Evolutionary conservation across 2,888 invertebrate genomes (phyloP).

Genomic region (Epsilonema sp.): DNA sequence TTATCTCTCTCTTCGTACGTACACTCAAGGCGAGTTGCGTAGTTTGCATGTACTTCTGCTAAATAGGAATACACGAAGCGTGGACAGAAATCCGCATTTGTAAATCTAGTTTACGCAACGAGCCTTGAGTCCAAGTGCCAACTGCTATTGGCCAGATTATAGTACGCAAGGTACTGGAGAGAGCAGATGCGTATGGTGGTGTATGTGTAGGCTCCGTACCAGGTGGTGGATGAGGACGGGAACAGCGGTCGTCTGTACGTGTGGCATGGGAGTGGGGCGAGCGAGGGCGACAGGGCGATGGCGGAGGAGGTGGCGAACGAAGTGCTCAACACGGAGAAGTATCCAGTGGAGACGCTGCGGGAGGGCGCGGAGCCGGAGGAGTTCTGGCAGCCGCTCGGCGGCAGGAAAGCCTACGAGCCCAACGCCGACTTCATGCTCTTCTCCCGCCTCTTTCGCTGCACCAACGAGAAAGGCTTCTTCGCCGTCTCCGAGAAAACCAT

Average conservation of each 20-base stretch:
- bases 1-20: too few relatives aligned
- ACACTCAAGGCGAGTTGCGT: too few relatives aligned
- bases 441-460: constrained; percentile 85
- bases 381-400: constrained; percentile 17
- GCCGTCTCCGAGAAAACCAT: constrained; percentile 96
- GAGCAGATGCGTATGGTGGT: too few relatives aligned
- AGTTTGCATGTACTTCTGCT: too few relatives aligned
- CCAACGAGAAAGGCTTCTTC: constrained; percentile 97
- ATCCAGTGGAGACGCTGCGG: constrained; percentile 5
- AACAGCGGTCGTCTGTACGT: constrained; percentile 12
- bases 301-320: constrained; percentile 9
- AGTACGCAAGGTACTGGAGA: too few relatives aligned
- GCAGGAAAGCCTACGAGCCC: constrained; percentile 13
- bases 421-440: constrained; percentile 76
- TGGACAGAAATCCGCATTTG: too few relatives aligned
- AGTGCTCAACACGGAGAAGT: constrained; percentile 9
- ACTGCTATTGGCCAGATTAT: too few relatives aligned
- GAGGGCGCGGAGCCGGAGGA: constrained; percentile 18
- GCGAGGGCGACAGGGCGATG: constrained; percentile 6
- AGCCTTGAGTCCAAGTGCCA: too few relatives aligned
- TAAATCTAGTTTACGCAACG: too few relatives aligned
- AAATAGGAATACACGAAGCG: too few relatives aligned
- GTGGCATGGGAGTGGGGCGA: constrained; percentile 13
- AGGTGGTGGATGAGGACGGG: constrained; percentile 9
- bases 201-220: too few relatives aligned